Percentiles rank a stretch among this genome's conserved stretches.
phyloP scores from a whole-genome alignment of 92 coral and sea anemone species.

The Palythoa caribaeorum region DNA sequence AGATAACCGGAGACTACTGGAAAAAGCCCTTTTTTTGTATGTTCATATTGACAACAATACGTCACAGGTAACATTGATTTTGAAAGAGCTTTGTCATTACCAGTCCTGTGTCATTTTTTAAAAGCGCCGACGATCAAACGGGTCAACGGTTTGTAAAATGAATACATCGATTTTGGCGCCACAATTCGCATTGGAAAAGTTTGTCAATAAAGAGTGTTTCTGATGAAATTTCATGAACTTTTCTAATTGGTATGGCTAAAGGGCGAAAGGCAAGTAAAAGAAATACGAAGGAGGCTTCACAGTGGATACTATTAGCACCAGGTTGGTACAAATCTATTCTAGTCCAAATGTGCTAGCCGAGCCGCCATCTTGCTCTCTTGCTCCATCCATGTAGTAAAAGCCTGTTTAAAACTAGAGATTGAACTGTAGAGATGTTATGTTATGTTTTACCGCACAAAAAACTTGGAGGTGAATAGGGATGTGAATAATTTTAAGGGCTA shows the following conservation, averaged over 20 bases:
- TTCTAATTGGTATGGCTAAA: conserved; percentile 18
- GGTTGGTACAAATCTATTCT: conserved; percentile 56
- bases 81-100: too few relatives aligned
- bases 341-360: background rate
- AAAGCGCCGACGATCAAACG: background rate
- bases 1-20: too few relatives aligned
- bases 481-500: too few relatives aligned
- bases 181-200: background rate
- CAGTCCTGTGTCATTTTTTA: too few relatives aligned
- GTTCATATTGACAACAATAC: too few relatives aligned
- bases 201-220: background rate
- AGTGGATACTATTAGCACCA: conserved; percentile 80
- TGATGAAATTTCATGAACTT: background rate
- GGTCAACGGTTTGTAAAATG: background rate
- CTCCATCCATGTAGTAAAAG: too few relatives aligned
- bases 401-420: too few relatives aligned
- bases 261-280: conserved; percentile 9
- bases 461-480: too few relatives aligned
- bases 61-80: too few relatives aligned
- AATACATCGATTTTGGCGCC: conserved; percentile 17
- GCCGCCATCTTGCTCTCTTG: background rate
- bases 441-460: too few relatives aligned
- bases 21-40: too few relatives aligned
- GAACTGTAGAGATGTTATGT: too few relatives aligned
- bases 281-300: conserved; percentile 56